Conservation (phyloP, 2,797 vertebrate species). For the Centropyge bicolor region DNA sequence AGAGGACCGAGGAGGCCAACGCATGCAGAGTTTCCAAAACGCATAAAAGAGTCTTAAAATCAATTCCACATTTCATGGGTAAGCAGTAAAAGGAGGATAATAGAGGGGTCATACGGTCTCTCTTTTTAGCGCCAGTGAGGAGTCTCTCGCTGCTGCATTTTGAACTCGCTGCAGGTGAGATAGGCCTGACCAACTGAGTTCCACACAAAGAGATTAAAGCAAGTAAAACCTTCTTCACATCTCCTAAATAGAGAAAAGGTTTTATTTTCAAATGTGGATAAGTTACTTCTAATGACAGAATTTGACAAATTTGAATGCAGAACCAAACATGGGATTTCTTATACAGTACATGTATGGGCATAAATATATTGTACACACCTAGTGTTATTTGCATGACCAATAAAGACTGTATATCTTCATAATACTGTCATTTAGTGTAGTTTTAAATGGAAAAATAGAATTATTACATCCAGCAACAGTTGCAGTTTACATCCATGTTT, state of each 20-base stretch:
- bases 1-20: neutral
- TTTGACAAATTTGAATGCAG: neutral
- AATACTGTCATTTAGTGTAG: neutral
- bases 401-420: neutral
- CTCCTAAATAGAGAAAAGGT: neutral
- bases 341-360: neutral
- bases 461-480: too few species aligned
- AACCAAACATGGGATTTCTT: neutral
- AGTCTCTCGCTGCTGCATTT: neutral
- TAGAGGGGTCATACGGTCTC: neutral
- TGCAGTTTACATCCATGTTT: too few species aligned
- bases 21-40: neutral
- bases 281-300: neutral
- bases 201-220: constrained; percentile 1
- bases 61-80: neutral
- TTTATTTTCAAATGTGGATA: neutral
- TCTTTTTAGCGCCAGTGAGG: neutral
- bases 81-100: neutral
- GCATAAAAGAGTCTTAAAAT: neutral
- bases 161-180: neutral
- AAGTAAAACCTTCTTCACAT: neutral
- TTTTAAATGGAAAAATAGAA: too few species aligned
- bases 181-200: neutral
- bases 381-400: neutral
- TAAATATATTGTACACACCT: too few species aligned